phyloP scores from a whole-genome alignment of 2,888 invertebrate species.

The Bibio marci region DNA sequence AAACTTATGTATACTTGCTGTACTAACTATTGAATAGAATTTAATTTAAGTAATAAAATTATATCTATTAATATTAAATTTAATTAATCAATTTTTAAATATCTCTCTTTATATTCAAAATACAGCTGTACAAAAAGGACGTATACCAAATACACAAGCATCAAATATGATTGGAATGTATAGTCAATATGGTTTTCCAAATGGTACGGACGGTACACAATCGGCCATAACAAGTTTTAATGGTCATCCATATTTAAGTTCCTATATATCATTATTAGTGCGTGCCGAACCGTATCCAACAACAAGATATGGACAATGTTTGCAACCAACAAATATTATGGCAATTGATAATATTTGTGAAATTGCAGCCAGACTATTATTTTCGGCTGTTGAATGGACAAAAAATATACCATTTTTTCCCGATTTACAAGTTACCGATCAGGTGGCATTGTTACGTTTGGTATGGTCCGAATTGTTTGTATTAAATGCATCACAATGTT shows the following conservation, averaged over 20 bases:
- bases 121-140: constrained; percentile 93
- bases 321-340: constrained; percentile 92
- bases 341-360: constrained; percentile 98
- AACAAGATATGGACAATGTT: constrained; percentile 86
- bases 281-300: constrained; percentile 95
- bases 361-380: constrained; percentile 81
- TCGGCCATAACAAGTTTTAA: constrained; percentile 57
- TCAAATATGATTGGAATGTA: constrained; percentile 62
- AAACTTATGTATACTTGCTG: too few species aligned
- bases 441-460: constrained; percentile 82
- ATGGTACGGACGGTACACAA: constrained; percentile 19
- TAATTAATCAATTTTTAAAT: too few species aligned
- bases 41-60: too few species aligned
- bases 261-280: constrained; percentile 86
- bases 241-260: constrained; percentile 84
- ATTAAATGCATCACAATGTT: constrained; percentile 94
- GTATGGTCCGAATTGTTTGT: constrained; percentile 97
- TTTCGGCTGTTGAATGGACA: constrained; percentile 97
- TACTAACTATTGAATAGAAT: too few species aligned
- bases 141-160: constrained; percentile 87
- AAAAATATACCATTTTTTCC: constrained; percentile 96
- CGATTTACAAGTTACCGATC: constrained; percentile 85
- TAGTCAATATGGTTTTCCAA: constrained; percentile 74
- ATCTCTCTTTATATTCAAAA: too few species aligned
- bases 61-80: too few species aligned